These are phyloP conservation scores for Pangasianodon gigas DNA, from an alignment of 2,113 vertebrate genomes.

Conservation along the genomic window DNA sequence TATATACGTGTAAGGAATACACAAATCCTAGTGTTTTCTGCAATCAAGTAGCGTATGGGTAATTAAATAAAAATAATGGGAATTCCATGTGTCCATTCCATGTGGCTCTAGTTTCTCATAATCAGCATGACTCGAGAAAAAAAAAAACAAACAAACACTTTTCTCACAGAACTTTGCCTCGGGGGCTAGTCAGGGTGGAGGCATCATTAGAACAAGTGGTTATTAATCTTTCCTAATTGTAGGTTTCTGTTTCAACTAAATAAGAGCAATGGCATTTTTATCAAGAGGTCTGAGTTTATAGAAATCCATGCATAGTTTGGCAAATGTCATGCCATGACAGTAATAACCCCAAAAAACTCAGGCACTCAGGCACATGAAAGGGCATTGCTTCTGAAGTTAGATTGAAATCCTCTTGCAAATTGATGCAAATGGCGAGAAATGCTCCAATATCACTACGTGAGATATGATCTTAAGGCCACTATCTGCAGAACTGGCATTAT, in stretches of 20 bases:
- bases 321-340: conserved; percentile 16
- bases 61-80: conserved; percentile 37
- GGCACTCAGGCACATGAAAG: conserved; percentile 31
- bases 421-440: conserved; percentile 25
- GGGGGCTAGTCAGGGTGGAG: conserved; percentile 53
- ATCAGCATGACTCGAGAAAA: conserved; percentile 63
- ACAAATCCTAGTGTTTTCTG: neutral
- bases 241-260: conserved; percentile 60
- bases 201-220: conserved; percentile 59
- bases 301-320: conserved; percentile 35
- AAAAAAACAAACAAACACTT: conserved; percentile 69
- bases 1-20: neutral
- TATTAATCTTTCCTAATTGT: conserved; percentile 76
- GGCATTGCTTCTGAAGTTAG: conserved; percentile 14
- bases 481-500: conserved; percentile 16
- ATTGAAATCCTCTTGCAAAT: conserved; percentile 19
- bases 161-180: conserved; percentile 61
- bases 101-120: conserved; percentile 66
- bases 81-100: conserved; percentile 55
- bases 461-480: conserved; percentile 24
- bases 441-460: neutral
- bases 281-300: conserved; percentile 53
- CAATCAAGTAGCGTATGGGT: conserved; percentile 53
- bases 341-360: conserved; percentile 33
- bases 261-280: conserved; percentile 64